These are phyloP conservation scores for Sesamia inferens DNA, from an alignment of 2,888 invertebrate genomes.

Conservation along the genomic window DNA sequence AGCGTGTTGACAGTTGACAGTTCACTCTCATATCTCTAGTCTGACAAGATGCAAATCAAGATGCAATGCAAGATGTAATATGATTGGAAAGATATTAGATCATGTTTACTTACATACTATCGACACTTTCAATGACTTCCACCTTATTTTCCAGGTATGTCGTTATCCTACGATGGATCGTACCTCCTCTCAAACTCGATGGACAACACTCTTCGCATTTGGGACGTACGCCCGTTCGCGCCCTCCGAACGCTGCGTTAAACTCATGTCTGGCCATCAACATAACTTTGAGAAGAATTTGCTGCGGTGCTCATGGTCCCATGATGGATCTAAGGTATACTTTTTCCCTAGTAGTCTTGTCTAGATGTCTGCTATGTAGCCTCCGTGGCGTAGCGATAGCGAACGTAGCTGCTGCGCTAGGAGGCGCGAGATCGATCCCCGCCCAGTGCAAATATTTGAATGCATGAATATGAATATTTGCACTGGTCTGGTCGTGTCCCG, in stretches of 20 bases:
- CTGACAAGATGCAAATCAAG: too few relatives aligned
- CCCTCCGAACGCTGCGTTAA: constrained; percentile 98
- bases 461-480: too few relatives aligned
- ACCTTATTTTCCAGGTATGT: constrained; percentile 87
- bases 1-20: too few relatives aligned
- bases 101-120: not conserved
- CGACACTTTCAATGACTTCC: not conserved
- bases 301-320: constrained; percentile 98
- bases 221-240: constrained; percentile 99
- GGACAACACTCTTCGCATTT: constrained; percentile 98
- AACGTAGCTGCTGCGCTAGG: too few relatives aligned
- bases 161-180: constrained; percentile 95
- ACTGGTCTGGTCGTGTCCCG: too few relatives aligned
- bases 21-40: too few relatives aligned
- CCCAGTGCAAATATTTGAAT: too few relatives aligned
- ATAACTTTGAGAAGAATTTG: constrained; percentile 99
- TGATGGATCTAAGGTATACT: constrained; percentile 94
- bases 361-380: not conserved
- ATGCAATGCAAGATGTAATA: too few relatives aligned
- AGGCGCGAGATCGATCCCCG: too few relatives aligned
- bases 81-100: not conserved
- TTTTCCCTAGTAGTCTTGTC: not conserved
- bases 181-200: constrained; percentile 98
- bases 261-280: constrained; percentile 97
- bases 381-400: too few relatives aligned